A percentile compares a stretch with the other conserved stretches of the same genome.
These are phyloP conservation scores for Trachops cirrhosus DNA, from an alignment of 2,797 vertebrate species.

Conservation along the genomic window DNA sequence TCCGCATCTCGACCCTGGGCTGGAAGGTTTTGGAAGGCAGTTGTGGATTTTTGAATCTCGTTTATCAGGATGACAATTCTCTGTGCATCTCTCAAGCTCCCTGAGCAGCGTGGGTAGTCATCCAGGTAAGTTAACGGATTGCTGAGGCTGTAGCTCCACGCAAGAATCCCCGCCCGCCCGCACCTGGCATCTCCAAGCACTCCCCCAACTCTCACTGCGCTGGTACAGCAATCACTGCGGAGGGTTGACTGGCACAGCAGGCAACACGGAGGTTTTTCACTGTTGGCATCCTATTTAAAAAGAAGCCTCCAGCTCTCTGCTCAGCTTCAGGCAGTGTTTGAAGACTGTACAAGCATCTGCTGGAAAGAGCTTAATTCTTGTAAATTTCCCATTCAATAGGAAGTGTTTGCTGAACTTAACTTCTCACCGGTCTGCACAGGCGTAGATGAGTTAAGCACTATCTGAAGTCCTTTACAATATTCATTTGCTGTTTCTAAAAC, in stretches of 20 bases:
- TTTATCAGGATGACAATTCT: not conserved
- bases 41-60: not conserved
- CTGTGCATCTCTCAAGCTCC: slow-evolving; percentile 98
- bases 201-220: slow-evolving; percentile 93
- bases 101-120: slow-evolving; percentile 96
- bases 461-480: slow-evolving; percentile 91
- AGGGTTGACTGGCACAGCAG: slow-evolving; percentile 88
- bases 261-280: slow-evolving; percentile 94
- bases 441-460: slow-evolving; percentile 86
- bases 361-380: slow-evolving; percentile 98
- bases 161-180: slow-evolving; percentile 93
- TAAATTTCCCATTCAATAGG: slow-evolving; percentile 95
- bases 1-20: too few species aligned
- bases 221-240: slow-evolving; percentile 93
- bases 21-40: not conserved
- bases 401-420: slow-evolving; percentile 88
- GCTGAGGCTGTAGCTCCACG: slow-evolving; percentile 96
- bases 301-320: slow-evolving; percentile 94
- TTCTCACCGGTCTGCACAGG: slow-evolving; percentile 92
- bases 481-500: slow-evolving; percentile 97
- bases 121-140: slow-evolving; percentile 98
- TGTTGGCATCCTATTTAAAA: slow-evolving; percentile 94
- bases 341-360: slow-evolving; percentile 91
- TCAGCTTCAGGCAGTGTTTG: slow-evolving; percentile 93
- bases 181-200: slow-evolving; percentile 96